These are phyloP conservation scores for Cryptoblepharus egeriae DNA, from an alignment of 2,797 vertebrate genomes.

Conservation along the genomic window DNA sequence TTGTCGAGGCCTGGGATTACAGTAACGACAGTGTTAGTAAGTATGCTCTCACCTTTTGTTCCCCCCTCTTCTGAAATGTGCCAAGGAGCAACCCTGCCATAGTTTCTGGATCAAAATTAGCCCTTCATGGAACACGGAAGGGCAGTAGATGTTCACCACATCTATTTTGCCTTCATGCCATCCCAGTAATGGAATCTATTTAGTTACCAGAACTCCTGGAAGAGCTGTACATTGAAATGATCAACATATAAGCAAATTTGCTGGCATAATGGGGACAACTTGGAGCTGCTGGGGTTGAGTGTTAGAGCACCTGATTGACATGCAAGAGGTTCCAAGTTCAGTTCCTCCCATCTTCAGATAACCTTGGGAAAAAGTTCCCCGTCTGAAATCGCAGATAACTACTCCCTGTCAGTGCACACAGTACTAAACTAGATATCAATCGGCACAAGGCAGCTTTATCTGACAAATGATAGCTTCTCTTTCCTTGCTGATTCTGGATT, in stretches of 20 bases:
- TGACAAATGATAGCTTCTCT: not conserved
- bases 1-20: constrained; percentile 95
- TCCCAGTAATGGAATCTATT: not conserved
- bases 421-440: too few relatives aligned
- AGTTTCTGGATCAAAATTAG: not conserved
- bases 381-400: too few relatives aligned
- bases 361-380: too few relatives aligned
- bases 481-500: not conserved
- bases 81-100: not conserved
- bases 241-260: too few relatives aligned
- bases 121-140: not conserved
- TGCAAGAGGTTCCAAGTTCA: too few relatives aligned
- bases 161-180: not conserved
- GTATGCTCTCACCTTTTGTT: constrained; percentile 65
- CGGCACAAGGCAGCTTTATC: too few relatives aligned
- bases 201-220: not conserved
- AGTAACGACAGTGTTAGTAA: constrained; percentile 93
- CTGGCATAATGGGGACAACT: not conserved
- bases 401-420: too few relatives aligned
- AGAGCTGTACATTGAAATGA: not conserved
- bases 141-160: not conserved
- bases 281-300: not conserved
- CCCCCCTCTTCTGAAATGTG: not conserved
- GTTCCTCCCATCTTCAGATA: too few relatives aligned
- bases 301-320: too few relatives aligned